Conservation (phyloP, 2,113 vertebrate genomes). For the Kryptolebias marmoratus region DNA sequence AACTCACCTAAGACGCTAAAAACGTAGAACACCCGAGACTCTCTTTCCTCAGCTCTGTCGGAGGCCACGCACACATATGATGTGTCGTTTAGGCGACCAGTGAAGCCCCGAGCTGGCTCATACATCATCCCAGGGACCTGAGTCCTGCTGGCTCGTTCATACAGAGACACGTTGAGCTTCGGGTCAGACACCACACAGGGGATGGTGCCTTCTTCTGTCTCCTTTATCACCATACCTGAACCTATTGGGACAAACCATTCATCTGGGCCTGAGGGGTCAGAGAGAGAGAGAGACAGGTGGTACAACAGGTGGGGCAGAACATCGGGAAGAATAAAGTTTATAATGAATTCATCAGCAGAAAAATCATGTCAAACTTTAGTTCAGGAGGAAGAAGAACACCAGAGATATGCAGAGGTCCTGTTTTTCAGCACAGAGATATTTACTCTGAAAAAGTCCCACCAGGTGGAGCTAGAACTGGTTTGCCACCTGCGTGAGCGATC, state of each 20-base stretch:
- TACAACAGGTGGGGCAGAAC: too few relatives aligned
- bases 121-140: conserved; percentile 73
- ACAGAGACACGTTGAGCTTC: conserved; percentile 82
- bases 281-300: too few relatives aligned
- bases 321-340: too few relatives aligned
- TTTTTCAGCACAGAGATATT: too few relatives aligned
- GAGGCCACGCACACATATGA: conserved; percentile 86
- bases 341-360: too few relatives aligned
- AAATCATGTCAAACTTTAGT: too few relatives aligned
- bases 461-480: too few relatives aligned
- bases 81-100: conserved; percentile 86
- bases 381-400: too few relatives aligned
- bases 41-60: conserved; percentile 75
- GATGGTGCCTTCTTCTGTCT: conserved; percentile 80
- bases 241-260: conserved; percentile 84
- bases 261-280: conserved; percentile 78
- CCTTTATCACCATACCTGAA: conserved; percentile 85
- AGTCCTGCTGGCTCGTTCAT: conserved; percentile 78
- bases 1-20: conserved; percentile 83
- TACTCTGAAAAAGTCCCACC: too few relatives aligned
- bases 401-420: too few relatives aligned
- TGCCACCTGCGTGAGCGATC: not conserved
- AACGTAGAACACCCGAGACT: conserved; percentile 85
- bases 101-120: conserved; percentile 86
- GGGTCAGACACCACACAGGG: conserved; percentile 93